A percentile compares a stretch with the other conserved stretches of the same genome.
Evolutionary conservation across 92 coral and sea anemone species (phyloP).

Genomic region (Umimayanthus chanpuru): DNA sequence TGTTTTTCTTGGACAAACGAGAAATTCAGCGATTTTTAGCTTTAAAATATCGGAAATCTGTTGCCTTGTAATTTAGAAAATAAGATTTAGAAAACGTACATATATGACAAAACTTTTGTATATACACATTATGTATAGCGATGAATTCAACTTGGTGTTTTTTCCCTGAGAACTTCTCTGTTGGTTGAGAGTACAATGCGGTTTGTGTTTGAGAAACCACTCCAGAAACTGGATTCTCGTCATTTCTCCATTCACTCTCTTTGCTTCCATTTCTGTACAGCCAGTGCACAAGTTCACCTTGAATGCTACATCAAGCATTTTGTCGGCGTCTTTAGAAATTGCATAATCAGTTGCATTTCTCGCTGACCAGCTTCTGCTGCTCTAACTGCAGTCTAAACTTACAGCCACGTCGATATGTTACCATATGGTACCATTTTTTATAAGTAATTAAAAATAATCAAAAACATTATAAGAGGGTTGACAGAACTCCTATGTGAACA

Average conservation of each 20-base stretch:
- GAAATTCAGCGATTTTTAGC: background rate
- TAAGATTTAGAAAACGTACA: too few relatives aligned
- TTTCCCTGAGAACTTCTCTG: conserved; percentile 51
- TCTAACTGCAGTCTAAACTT: conserved; percentile 36
- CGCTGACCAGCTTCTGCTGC: conserved; percentile 39
- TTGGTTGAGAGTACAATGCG: conserved; percentile 28
- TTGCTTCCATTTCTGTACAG: conserved; percentile 42
- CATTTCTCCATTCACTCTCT: conserved; percentile 10
- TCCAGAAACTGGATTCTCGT: conserved; percentile 2
- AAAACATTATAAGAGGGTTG: too few relatives aligned
- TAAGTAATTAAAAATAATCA: too few relatives aligned
- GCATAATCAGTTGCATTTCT: conserved; percentile 36
- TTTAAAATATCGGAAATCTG: too few relatives aligned
- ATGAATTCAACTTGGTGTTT: background rate
- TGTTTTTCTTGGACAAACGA: background rate
- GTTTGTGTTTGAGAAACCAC: conserved; percentile 39
- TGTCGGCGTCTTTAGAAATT: conserved; percentile 34
- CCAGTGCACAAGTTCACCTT: conserved; percentile 10
- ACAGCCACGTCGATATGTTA: conserved; percentile 37
- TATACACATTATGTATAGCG: background rate
- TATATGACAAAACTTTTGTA: background rate
- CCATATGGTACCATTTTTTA: too few relatives aligned
- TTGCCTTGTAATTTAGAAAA: too few relatives aligned
- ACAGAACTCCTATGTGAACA: too few relatives aligned
- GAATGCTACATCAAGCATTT: conserved; percentile 36